phyloP scores from a whole-genome alignment of 2,113 vertebrate species.

The Myrmecobius fasciatus region DNA sequence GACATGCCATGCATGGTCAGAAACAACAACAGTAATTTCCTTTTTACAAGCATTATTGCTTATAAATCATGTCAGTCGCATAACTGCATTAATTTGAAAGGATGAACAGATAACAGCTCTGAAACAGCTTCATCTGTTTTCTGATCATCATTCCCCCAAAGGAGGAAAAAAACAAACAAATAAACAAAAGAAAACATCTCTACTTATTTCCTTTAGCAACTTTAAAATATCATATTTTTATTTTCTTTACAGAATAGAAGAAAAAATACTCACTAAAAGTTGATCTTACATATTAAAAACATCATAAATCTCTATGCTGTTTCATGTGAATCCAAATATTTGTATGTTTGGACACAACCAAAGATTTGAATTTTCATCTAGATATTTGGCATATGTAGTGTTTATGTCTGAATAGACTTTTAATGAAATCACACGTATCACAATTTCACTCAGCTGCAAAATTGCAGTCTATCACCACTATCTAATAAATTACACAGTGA shows the following conservation, averaged over 20 bases:
- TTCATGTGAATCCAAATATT: background rate
- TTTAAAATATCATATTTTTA: background rate
- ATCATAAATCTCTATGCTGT: background rate
- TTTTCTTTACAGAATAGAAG: background rate
- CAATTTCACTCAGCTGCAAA: background rate
- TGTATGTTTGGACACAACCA: background rate
- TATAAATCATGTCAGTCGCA: conserved; percentile 72
- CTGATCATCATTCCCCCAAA: background rate
- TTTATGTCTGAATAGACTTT: background rate
- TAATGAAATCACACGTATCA: background rate
- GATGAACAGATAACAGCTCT: conserved; percentile 47
- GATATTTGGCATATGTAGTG: background rate
- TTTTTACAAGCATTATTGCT: conserved; percentile 74
- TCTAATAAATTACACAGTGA: background rate
- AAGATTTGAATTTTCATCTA: background rate
- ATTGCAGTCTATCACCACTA: background rate
- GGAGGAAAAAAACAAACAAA: background rate
- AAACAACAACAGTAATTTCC: conserved; percentile 79
- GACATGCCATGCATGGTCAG: conserved; percentile 75
- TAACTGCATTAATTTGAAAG: conserved; percentile 60
- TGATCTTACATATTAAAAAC: background rate
- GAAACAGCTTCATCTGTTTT: background rate
- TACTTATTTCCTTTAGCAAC: background rate
- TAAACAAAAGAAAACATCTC: background rate
- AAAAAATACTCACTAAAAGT: background rate